Conservation (phyloP, 2,888 invertebrate genomes). For the Agrochola macilenta region DNA sequence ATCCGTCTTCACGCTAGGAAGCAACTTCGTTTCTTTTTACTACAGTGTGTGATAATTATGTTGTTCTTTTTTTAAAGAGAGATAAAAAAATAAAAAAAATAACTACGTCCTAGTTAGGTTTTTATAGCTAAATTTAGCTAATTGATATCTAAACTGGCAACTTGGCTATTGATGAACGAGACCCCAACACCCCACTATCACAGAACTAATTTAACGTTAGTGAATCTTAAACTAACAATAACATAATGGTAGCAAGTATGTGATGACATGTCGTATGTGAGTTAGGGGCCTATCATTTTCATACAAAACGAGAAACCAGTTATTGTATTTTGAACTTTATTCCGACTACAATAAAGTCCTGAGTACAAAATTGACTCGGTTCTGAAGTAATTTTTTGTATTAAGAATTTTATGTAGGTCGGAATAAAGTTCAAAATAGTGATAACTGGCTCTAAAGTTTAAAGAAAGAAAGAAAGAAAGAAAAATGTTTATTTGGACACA, state of each 20-base stretch:
- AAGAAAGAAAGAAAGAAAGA: too few species aligned
- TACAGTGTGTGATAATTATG: conserved; percentile 18
- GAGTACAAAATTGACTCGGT: too few species aligned
- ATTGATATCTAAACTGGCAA: background rate
- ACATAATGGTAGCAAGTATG: background rate
- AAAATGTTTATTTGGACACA: too few species aligned
- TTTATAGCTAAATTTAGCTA: background rate
- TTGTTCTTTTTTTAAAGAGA: conserved; percentile 11
- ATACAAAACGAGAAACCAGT: background rate
- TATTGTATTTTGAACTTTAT: too few species aligned
- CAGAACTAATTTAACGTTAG: background rate
- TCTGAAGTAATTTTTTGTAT: too few species aligned
- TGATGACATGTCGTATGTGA: background rate
- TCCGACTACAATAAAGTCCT: too few species aligned
- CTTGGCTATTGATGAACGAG: background rate
- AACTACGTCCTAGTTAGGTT: background rate
- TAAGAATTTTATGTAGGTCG: background rate
- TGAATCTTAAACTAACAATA: background rate
- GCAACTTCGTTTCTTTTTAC: conserved; percentile 22
- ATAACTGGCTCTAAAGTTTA: background rate
- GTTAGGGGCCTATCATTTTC: background rate
- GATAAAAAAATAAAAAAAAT: background rate
- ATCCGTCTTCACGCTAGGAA: conserved; percentile 28
- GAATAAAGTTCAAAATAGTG: background rate
- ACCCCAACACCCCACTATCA: background rate